These are phyloP conservation scores for Trichonephila clavata DNA, from an alignment of 1,140 invertebrate species.

Conservation along the genomic window DNA sequence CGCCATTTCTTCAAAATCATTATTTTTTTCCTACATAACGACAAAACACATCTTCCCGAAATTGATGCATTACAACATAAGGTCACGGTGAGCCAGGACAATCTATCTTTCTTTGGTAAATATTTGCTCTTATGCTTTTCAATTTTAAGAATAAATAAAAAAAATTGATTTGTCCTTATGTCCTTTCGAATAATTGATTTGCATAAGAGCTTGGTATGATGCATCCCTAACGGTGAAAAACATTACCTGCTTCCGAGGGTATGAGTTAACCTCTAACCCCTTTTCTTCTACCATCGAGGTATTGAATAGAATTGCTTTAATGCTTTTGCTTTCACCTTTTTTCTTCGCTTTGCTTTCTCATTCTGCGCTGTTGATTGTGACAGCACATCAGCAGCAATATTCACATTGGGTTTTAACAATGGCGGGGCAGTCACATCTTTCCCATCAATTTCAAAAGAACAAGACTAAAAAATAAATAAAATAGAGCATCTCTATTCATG, in stretches of 20 bases:
- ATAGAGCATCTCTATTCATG: too few relatives aligned
- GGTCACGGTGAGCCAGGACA: background rate
- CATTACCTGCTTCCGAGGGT: constrained; percentile 11
- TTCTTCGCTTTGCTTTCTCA: too few relatives aligned
- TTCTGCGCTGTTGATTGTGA: too few relatives aligned
- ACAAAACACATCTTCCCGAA: background rate
- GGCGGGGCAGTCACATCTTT: too few relatives aligned
- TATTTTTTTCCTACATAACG: too few relatives aligned
- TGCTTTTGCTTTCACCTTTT: background rate
- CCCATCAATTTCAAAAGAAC: too few relatives aligned
- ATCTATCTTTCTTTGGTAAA: background rate
- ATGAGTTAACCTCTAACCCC: background rate
- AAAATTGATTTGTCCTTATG: background rate
- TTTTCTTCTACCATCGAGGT: background rate
- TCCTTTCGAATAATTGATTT: background rate
- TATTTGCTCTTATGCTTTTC: background rate
- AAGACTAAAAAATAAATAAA: too few relatives aligned
- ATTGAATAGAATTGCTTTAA: background rate
- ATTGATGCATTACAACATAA: background rate
- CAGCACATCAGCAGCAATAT: too few relatives aligned
- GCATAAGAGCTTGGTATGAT: background rate
- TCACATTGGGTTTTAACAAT: too few relatives aligned
- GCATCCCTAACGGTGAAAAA: background rate
- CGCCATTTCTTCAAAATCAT: too few relatives aligned
- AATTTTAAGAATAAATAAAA: background rate